These are phyloP conservation scores for Epinotia brunnichana DNA, from an alignment of 2,888 invertebrate genomes.

Conservation along the genomic window DNA sequence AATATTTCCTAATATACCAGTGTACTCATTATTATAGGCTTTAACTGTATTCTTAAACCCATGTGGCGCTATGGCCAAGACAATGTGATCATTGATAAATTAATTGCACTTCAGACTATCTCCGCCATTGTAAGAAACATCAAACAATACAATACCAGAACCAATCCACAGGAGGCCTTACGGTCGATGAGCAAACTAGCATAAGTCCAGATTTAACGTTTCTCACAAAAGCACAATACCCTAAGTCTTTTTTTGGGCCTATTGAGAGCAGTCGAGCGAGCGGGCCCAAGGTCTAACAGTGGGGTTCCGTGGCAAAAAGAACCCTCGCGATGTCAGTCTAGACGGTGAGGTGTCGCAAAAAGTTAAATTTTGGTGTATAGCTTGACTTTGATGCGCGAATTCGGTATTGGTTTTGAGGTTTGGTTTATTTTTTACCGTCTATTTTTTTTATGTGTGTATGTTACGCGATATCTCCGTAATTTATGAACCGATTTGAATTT, in stretches of 20 bases:
- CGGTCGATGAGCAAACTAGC: constrained; percentile 38
- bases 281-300: constrained; percentile 70
- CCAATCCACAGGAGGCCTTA: constrained; percentile 38
- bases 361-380: constrained; percentile 25
- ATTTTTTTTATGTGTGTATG: too few species aligned
- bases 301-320: constrained; percentile 69
- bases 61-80: not conserved
- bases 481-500: too few species aligned
- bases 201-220: constrained; percentile 42
- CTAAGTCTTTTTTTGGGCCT: constrained; percentile 55
- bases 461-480: too few species aligned
- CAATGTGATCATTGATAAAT: constrained; percentile 16
- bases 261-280: constrained; percentile 64
- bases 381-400: constrained; percentile 21
- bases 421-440: not conserved
- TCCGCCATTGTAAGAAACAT: constrained; percentile 17
- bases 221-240: constrained; percentile 44
- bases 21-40: too few species aligned
- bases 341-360: constrained; percentile 58
- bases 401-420: constrained; percentile 30
- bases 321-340: constrained; percentile 69
- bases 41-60: not conserved
- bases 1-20: too few species aligned
- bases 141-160: constrained; percentile 38
- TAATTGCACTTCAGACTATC: constrained; percentile 8